A percentile compares a stretch with the other conserved stretches of the same genome.
phyloP scores from a whole-genome alignment of 1,140 invertebrate genomes.

The Euborellia annulipes region DNA sequence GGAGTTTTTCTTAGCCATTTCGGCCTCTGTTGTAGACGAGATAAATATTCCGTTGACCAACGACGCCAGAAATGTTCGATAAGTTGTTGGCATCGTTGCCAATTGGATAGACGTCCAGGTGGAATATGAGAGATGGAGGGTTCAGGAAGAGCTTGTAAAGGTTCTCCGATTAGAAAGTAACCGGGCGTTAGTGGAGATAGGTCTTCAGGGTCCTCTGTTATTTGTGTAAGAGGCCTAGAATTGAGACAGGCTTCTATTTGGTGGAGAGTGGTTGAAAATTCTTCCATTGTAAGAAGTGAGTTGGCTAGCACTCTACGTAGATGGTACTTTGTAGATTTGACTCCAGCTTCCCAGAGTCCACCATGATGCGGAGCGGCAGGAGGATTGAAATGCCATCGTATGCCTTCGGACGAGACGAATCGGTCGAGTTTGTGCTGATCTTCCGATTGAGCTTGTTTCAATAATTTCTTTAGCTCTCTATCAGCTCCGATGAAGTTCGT shows the following conservation, averaged over 20 bases:
- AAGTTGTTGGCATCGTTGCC: slow-evolving; percentile 15
- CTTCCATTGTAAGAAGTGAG: slow-evolving; percentile 16
- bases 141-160: slow-evolving; percentile 17
- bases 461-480: slow-evolving; percentile 16
- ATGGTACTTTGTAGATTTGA: slow-evolving; percentile 20
- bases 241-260: slow-evolving; percentile 20
- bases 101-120: slow-evolving; percentile 12
- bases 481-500: slow-evolving; percentile 26
- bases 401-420: slow-evolving; percentile 6
- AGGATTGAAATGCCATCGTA: slow-evolving; percentile 20
- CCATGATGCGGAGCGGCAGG: slow-evolving; percentile 23
- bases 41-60: slow-evolving; percentile 18
- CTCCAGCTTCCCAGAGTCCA: slow-evolving; percentile 23
- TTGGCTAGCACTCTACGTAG: slow-evolving; percentile 10
- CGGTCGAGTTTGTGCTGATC: neutral
- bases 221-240: slow-evolving; percentile 19
- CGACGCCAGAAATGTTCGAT: slow-evolving; percentile 17
- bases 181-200: slow-evolving; percentile 22
- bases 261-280: slow-evolving; percentile 7
- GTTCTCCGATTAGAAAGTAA: slow-evolving; percentile 25
- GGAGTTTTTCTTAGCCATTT: slow-evolving; percentile 14
- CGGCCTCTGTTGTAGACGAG: slow-evolving; percentile 13
- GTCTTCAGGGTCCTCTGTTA: slow-evolving; percentile 19
- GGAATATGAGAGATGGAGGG: slow-evolving; percentile 9
- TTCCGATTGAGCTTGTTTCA: slow-evolving; percentile 4